Evolutionary conservation across 2,113 vertebrate genomes (phyloP), one percentile per base, ranked within the genome.

Genomic region (Bucco capensis): DNA sequence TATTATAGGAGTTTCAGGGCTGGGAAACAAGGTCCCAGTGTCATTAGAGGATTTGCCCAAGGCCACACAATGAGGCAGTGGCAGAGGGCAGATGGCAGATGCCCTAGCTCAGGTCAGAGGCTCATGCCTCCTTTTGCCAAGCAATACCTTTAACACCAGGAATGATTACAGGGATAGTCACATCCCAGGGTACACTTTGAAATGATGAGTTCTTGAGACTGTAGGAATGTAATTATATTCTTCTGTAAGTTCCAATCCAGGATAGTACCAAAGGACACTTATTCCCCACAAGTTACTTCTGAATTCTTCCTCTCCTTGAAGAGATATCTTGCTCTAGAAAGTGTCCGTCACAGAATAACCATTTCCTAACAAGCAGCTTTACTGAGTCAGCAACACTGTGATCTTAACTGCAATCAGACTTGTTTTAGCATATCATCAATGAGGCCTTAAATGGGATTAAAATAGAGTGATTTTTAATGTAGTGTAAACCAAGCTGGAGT

Each of bases 11-110:
- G 50, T 76, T 75, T 73, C 74, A 79, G 74, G 31, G 37, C 58
- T 91, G 76, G 72, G 64, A 93, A 91, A 91, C 58, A 92, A 89
- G 38, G 84, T 87, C 71, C 40, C 58, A 94, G 78, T 91, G 81
- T 92, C 82, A 70, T 49, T 31, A 62, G 27, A 64, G 56, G 31
- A 56, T 18, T 75, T 61, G 72, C 38, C 62, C 35, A 73, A 70
- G 72, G 79, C 71, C 30, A 18, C 58, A 24, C 7, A 73, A 31
- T 3, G 35, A 56, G 33, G 33, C 17, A 27, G 50, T 49, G 35
- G 42, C 11, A 3, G 31, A 88, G 64, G 37, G 24, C 11, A 17
- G 35, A 60, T 15, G 46, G 61, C 66, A 35, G 73, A 62, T 88
- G 72, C 73, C 40, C 49, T 72, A 46, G 44, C 57, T 66, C 0